Base-by-base conservation (phyloP, 2,113 vertebrate species). In the Tupaia chinensis region DNA sequence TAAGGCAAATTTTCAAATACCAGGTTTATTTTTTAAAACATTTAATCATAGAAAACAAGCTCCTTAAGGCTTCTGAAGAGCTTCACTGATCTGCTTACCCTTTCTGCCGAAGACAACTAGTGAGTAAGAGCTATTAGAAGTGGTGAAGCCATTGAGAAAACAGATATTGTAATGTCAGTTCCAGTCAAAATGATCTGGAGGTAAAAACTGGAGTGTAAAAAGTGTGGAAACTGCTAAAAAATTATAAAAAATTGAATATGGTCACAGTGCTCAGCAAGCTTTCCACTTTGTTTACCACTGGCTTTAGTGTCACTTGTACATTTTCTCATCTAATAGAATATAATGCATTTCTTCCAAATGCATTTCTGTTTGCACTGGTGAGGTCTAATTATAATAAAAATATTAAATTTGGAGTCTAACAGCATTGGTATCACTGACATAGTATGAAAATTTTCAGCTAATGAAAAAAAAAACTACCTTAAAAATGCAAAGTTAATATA, bases 321-420 rank as follows among this genome's bases (percentile, higher is more conserved):
- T 16, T 60, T 83, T 90, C 74, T 91, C 15, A 25, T 88, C 56
- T 82, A 85, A 93, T 77, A 53, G 54, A 82, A 61, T 2, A 0
- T 65, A 94, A 83, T 58, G 1, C 5, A 1, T 34, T 88, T 92
- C 78, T 79, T 93, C 84, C 53, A 89, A 29, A n/a, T 61, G 12
- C 34, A 91, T 29, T 87, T 77, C 89, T 89, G 74, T 68, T 70
- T 94, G 84, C 34, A 56, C 82, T 86, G 3, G 8, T 60, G 16
- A 91, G 25, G 13, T 25, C 44, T 81, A 63, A 12, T 69, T 97
- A 93, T 70, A 76, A 70, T 60, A 63, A 97, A 95, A 95, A 95
- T 90, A 27, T 23, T 34, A 12, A 69, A 66, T 77, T 69, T 90
- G 85, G 9, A 93, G 73, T 86, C 44, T 72, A 78, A 95, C 97